Percentiles rank a stretch among this genome's conserved stretches.
Conservation (phyloP, 2,888 invertebrate genomes). For the Orthosia cruda region DNA sequence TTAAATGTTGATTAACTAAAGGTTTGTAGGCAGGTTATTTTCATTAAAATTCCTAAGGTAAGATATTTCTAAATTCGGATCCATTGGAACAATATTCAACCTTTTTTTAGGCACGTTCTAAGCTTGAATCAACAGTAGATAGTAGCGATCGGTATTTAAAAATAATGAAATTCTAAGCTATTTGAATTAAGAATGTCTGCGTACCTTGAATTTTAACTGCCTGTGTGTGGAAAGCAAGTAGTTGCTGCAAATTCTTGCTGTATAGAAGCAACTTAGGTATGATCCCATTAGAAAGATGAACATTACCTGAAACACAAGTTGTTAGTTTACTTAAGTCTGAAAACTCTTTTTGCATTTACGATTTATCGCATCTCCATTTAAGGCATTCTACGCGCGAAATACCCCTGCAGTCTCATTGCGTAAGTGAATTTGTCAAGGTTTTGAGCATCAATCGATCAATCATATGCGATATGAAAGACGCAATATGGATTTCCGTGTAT, state of each 20-base stretch:
- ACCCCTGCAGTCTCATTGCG: too few species aligned
- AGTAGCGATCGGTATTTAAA: conserved; percentile 23
- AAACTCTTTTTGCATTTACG: background rate
- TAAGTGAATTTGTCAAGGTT: too few species aligned
- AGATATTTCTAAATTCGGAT: conserved; percentile 21
- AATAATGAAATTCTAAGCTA: conserved; percentile 8
- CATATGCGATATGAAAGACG: too few species aligned
- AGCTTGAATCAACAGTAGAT: conserved; percentile 41
- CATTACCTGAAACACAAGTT: conserved; percentile 76
- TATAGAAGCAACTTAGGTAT: conserved; percentile 83
- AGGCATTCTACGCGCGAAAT: background rate
- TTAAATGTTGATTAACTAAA: conserved; percentile 13
- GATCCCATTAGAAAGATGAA: conserved; percentile 79
- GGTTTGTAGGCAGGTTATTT: conserved; percentile 16
- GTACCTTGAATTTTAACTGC: conserved; percentile 85
- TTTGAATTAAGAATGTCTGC: conserved; percentile 43
- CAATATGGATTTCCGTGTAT: too few species aligned
- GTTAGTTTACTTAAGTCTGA: background rate
- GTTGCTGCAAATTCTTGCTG: conserved; percentile 83
- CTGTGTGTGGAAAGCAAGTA: conserved; percentile 84
- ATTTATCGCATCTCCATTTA: background rate
- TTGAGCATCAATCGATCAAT: too few species aligned
- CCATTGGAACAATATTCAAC: conserved; percentile 28
- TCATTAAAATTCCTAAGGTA: conserved; percentile 35
- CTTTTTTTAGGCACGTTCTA: conserved; percentile 52